Evolutionary conservation across 2,113 vertebrate species (phyloP), one percentile per base, ranked within the genome.

Genomic region (Poecile atricapillus): DNA sequence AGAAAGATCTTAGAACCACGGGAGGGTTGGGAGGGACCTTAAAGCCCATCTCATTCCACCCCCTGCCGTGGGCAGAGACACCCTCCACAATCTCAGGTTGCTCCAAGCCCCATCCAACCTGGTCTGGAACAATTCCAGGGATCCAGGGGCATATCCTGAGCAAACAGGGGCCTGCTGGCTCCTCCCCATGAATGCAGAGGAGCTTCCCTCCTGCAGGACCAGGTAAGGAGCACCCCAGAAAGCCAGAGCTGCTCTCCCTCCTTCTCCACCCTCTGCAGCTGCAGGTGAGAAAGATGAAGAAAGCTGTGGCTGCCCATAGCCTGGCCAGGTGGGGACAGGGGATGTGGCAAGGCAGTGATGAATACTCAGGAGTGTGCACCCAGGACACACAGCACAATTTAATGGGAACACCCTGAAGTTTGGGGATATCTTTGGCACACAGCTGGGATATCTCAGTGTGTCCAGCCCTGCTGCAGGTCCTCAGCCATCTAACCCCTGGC

Each of bases 271-370:
- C 62, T 86, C 76, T 69, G 59, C 37, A 91, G 73, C 58, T 35
- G 21, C 30, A 56, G 28, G 44, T 16, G 65, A 70, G 47, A 23
- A 67, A 78, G 50, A 47, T n/a, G 46, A 27, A 80, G 50, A 62
- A 65, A 52, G 25, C 28, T 62, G 41, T 39, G 39, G 23, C 23
- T 83, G 83, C 44, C 67, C 30, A 4, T 43, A 53, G 39, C 70
- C 41, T n/a, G 60, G 64, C 28, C 56, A 62, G 47, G 5, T 27
- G 47, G 28, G 37, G 16, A 47, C 20, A 9, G 18, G 35, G 22
- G 5, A 44, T 2, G 0, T 4, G 8, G 35, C 3, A 0, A n/a
- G 20, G 44, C 55, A 55, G 68, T 3, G 33, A 13, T 18, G 15
- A 55, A 83, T 19, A 58, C 49, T 73, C 46, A 39, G 37, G 46